phyloP scores from a whole-genome alignment of 2,113 vertebrate genomes.

The Heliornis fulica region DNA sequence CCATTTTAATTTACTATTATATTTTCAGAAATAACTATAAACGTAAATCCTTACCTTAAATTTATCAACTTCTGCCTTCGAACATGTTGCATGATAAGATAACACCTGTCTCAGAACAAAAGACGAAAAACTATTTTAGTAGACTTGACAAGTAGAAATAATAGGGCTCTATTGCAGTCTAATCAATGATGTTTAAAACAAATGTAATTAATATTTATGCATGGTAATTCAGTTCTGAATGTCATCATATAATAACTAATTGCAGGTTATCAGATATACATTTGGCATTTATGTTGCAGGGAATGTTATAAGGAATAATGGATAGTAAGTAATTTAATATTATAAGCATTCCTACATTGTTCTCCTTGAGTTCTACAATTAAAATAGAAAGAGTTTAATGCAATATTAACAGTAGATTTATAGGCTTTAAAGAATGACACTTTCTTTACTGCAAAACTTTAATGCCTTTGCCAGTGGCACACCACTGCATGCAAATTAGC shows the following conservation, averaged over 20 bases:
- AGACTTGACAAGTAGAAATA: conserved; percentile 1
- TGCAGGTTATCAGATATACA: neutral
- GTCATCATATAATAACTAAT: conserved; percentile 5
- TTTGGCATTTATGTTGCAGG: neutral
- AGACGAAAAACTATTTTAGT: neutral
- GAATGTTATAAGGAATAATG: neutral
- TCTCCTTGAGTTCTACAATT: neutral
- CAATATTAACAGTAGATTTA: neutral
- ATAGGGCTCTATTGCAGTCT: neutral
- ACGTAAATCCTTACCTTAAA: conserved; percentile 88
- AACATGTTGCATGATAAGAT: conserved; percentile 97
- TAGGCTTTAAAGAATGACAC: neutral
- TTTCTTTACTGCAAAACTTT: neutral
- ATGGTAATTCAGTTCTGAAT: neutral
- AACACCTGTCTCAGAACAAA: conserved; percentile 85
- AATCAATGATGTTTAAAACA: conserved; percentile 24
- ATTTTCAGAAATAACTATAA: neutral
- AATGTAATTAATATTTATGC: neutral
- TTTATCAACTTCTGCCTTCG: conserved; percentile 98
- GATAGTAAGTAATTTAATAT: neutral
- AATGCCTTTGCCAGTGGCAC: neutral
- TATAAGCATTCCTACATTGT: neutral
- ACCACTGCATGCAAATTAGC: neutral
- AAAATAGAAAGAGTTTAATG: neutral
- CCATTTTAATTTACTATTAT: neutral